Percentiles rank a stretch among this genome's conserved stretches.
phyloP scores from a whole-genome alignment of 2,113 vertebrate genomes.

The Diadophis punctatus region DNA sequence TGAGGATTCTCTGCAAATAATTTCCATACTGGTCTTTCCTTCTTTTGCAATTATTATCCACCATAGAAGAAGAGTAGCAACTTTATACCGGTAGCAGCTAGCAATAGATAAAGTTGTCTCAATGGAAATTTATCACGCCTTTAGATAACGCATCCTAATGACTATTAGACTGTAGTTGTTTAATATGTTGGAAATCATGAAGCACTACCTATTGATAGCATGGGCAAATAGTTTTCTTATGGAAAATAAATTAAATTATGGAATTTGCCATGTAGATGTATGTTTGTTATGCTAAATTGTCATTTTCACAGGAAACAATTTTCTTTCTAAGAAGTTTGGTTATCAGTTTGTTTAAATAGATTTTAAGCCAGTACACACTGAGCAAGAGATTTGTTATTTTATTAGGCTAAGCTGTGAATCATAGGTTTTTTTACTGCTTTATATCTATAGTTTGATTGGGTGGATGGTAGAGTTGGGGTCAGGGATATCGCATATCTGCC shows the following conservation, averaged over 20 bases:
- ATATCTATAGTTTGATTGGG: background rate
- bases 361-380: background rate
- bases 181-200: background rate
- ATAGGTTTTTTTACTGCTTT: background rate
- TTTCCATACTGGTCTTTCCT: background rate
- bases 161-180: background rate
- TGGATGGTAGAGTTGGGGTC: background rate
- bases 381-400: background rate
- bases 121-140: background rate
- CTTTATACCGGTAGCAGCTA: background rate
- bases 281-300: background rate
- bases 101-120: background rate
- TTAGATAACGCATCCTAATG: background rate
- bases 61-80: background rate
- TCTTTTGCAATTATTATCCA: background rate
- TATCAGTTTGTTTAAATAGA: background rate
- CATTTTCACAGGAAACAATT: background rate
- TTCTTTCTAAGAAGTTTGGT: background rate
- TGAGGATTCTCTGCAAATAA: background rate
- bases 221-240: background rate
- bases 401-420: too few relatives aligned
- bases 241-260: background rate
- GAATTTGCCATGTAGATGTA: background rate
- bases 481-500: background rate
- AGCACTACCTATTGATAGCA: background rate